Base-by-base conservation (phyloP, 2,797 vertebrate species). In the Esox masquinongy region DNA sequence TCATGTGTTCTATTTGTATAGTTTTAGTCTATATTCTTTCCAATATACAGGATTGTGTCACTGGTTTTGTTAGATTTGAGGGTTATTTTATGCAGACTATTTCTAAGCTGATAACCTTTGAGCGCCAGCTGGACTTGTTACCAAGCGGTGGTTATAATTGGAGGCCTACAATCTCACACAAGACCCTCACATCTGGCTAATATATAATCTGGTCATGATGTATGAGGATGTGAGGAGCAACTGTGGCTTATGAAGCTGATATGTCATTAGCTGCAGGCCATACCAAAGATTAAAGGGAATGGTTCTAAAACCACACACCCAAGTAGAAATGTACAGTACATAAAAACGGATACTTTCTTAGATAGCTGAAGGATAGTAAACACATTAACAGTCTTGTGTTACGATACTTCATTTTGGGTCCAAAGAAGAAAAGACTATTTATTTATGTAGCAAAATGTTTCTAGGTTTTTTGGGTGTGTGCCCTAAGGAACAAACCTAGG, bases 261-360 rank as follows among this genome's bases (percentile, higher is more conserved):
- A 68, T 66, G 61, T 61, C 72, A 24, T 56, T 74, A 0, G 11
- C 73, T 19, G 1, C 61, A 73, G 78, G 86, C 81, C 79, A 72
- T 15, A 59, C 73, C 84, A 70, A 75, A 51, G 75, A 82, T 75
- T 34, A 79, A 82, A 79, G 36, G 56, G 11, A 79, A 34, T 4
- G 16, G 73, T 68, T 77, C 31, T 7, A 66, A 75, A 82, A 19
- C 73, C 74, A 67, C 68, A 31, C 31, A 71, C 66, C 53, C 19
- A 56, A 56, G 53, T n/a, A 56, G 53, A 56, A 56, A 56, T 56
- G 53, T 22, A 56, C 8, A 56, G n/a, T 9, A 22, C 9, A 56
- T 56, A 1, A 56, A 22, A 22, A 8, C 19, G 8, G 53, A 56
- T 56, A 56, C 53, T 22, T n/a, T 7, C 17, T n/a, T 53, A 1